phyloP scores from a whole-genome alignment of 2,888 invertebrate species.

The Steromphala cineraria region DNA sequence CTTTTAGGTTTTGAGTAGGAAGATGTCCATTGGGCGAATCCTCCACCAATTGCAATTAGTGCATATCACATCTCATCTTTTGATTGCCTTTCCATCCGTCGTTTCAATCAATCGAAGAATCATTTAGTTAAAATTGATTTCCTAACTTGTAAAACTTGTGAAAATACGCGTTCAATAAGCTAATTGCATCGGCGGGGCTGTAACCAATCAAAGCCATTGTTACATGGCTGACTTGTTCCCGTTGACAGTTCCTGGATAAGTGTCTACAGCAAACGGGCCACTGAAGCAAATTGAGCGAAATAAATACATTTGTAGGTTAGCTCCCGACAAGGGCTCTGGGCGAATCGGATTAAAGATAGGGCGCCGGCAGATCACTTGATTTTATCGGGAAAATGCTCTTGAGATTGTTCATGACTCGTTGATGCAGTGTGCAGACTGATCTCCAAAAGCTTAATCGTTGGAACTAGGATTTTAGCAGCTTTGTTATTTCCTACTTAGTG shows the following conservation, averaged over 20 bases:
- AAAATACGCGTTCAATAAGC: background rate
- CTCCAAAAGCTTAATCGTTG: slow-evolving; percentile 15
- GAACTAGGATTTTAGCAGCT: slow-evolving; percentile 19
- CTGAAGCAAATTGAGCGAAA: slow-evolving; percentile 13
- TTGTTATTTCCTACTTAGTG: slow-evolving; percentile 18
- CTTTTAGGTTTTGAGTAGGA: too few species aligned
- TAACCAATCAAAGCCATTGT: slow-evolving; percentile 14
- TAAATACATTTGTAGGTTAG: slow-evolving; percentile 19
- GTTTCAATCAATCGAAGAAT: too few species aligned
- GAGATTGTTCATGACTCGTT: slow-evolving; percentile 14
- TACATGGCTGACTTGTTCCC: slow-evolving; percentile 9
- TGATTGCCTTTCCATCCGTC: too few species aligned
- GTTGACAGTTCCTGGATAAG: slow-evolving; percentile 5
- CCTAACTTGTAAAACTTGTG: background rate
- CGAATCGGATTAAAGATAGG: slow-evolving; percentile 17
- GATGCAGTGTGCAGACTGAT: slow-evolving; percentile 10
- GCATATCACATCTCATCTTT: too few species aligned
- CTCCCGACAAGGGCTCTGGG: background rate
- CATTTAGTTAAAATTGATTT: too few species aligned
- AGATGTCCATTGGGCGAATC: too few species aligned
- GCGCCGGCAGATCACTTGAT: slow-evolving; percentile 20
- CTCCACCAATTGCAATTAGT: too few species aligned
- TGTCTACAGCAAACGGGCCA: slow-evolving; percentile 18
- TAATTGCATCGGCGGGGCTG: background rate
- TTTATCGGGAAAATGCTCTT: slow-evolving; percentile 18